A percentile compares a stretch with the other conserved stretches of the same genome.
These are phyloP conservation scores for Stenolophus ochropezus DNA, from an alignment of 2,888 invertebrate genomes.

Conservation along the genomic window DNA sequence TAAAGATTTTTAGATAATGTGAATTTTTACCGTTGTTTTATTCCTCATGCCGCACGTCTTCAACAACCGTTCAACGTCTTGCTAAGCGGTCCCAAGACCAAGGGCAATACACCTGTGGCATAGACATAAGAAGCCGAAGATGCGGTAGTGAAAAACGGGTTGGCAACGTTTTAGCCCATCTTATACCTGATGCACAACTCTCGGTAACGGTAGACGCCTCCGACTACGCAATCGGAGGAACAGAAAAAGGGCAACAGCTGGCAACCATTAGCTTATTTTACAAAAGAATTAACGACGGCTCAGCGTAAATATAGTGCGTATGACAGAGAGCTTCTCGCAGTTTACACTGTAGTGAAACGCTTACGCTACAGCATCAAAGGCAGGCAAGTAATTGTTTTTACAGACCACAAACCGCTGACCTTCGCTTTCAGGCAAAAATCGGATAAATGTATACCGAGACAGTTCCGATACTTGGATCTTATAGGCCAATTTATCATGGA, in stretches of 20 bases:
- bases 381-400: conserved; percentile 65
- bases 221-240: conserved; percentile 67
- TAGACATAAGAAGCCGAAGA: conserved; percentile 62
- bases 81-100: conserved; percentile 63
- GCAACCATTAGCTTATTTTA: conserved; percentile 65
- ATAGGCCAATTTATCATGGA: conserved; percentile 67
- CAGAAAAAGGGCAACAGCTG: neutral
- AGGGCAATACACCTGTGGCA: conserved; percentile 64
- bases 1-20: conserved; percentile 59
- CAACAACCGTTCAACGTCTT: conserved; percentile 47
- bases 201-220: conserved; percentile 68
- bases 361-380: conserved; percentile 68
- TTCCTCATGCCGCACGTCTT: neutral
- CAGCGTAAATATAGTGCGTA: conserved; percentile 67
- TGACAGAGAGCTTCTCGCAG: conserved; percentile 67
- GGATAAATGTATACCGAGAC: conserved; percentile 66
- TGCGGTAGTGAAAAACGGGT: conserved; percentile 64
- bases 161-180: conserved; percentile 67
- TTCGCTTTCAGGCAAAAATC: conserved; percentile 66
- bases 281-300: conserved; percentile 64
- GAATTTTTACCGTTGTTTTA: conserved; percentile 61
- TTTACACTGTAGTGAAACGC: conserved; percentile 66
- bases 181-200: conserved; percentile 65
- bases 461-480: conserved; percentile 33
- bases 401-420: conserved; percentile 67